Evolutionary conservation across 2,888 invertebrate genomes (phyloP).

Genomic region (Orgyia antiqua): DNA sequence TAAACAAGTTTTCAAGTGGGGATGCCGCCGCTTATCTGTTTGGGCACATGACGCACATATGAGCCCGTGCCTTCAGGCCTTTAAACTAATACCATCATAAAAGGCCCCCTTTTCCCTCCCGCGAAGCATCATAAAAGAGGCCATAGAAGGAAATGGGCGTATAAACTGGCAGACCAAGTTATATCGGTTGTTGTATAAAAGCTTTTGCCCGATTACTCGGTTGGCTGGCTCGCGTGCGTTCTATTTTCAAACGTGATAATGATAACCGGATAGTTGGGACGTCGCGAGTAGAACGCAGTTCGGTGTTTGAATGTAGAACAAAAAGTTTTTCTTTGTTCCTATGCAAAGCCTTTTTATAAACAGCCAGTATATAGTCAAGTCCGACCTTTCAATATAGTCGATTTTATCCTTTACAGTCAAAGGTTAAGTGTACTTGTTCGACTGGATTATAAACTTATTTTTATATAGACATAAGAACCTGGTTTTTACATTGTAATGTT

Average conservation of each 20-base stretch:
- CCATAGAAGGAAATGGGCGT: slow-evolving; percentile 57
- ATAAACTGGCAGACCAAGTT: slow-evolving; percentile 49
- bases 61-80: slow-evolving; percentile 67
- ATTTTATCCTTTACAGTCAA: too few relatives aligned
- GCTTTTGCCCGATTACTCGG: slow-evolving; percentile 74
- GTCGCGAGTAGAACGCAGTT: slow-evolving; percentile 27
- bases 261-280: slow-evolving; percentile 62
- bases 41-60: slow-evolving; percentile 70
- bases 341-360: slow-evolving; percentile 11
- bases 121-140: slow-evolving; percentile 50
- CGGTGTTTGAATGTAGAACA: slow-evolving; percentile 26
- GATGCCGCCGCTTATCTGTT: slow-evolving; percentile 71
- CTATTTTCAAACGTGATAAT: slow-evolving; percentile 75
- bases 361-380: slow-evolving; percentile 4
- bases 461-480: too few relatives aligned
- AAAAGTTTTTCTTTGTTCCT: slow-evolving; percentile 21
- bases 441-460: background rate
- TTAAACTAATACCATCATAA: slow-evolving; percentile 59
- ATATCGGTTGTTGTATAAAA: slow-evolving; percentile 54
- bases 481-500: too few relatives aligned
- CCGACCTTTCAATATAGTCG: too few relatives aligned
- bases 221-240: slow-evolving; percentile 72
- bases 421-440: slow-evolving; percentile 1
- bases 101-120: slow-evolving; percentile 47
- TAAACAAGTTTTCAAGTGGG: slow-evolving; percentile 73